phyloP scores from a whole-genome alignment of 1,140 invertebrate species.

The Oncopeltus fasciatus region DNA sequence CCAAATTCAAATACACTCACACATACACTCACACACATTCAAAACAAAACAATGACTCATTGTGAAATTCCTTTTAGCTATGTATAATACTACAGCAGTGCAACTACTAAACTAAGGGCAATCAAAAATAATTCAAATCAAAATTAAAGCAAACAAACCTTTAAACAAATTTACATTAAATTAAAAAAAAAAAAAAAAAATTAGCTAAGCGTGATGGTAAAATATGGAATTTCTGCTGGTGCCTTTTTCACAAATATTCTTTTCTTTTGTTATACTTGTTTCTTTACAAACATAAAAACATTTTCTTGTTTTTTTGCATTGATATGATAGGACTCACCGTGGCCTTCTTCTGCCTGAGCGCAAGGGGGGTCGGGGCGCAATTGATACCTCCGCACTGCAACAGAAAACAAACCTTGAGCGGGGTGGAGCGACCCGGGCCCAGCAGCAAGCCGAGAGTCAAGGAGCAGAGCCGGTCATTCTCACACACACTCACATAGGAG shows the following conservation, averaged over 20 bases:
- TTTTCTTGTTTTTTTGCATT: background rate
- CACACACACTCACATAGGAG: too few species aligned
- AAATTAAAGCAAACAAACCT: too few species aligned
- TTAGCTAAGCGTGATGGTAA: slow-evolving; percentile 2
- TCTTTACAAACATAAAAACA: background rate
- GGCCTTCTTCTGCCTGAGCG: slow-evolving; percentile 21
- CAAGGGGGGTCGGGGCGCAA: slow-evolving; percentile 27
- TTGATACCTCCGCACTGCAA: slow-evolving; percentile 36
- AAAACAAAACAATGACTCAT: too few species aligned
- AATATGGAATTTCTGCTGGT: background rate
- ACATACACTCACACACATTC: too few species aligned
- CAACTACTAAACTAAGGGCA: background rate
- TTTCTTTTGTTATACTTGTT: background rate
- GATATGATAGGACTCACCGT: slow-evolving; percentile 21
- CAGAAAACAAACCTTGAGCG: slow-evolving; percentile 27
- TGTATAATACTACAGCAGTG: slow-evolving; percentile 2
- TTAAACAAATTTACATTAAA: background rate
- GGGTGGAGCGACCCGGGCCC: too few species aligned
- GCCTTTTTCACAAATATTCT: background rate
- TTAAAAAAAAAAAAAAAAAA: background rate
- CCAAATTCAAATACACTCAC: too few species aligned
- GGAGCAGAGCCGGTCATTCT: too few species aligned
- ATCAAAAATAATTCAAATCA: too few species aligned
- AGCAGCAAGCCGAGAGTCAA: too few species aligned
- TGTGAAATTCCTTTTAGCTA: too few species aligned